Percentiles rank a stretch among this genome's conserved stretches.
Conservation (phyloP, 2,888 invertebrate genomes). For the Hermodice carunculata region DNA sequence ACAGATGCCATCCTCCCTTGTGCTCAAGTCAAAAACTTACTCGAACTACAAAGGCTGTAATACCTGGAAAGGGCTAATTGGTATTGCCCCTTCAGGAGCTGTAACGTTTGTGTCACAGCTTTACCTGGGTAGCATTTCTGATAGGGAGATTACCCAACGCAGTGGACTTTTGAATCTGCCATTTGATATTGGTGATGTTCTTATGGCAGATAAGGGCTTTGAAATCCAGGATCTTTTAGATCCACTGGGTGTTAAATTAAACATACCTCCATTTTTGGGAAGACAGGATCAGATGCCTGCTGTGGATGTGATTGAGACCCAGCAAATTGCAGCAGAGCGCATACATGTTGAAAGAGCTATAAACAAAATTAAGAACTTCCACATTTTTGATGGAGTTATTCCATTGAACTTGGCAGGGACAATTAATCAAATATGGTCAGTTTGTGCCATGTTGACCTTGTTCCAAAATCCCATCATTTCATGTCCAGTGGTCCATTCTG, state of each 20-base stretch:
- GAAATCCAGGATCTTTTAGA: constrained; percentile 25
- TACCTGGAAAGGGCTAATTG: constrained; percentile 33
- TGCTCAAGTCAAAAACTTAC: constrained; percentile 24
- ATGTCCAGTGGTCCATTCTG: too few species aligned
- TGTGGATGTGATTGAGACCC: constrained; percentile 17
- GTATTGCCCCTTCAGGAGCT: constrained; percentile 34
- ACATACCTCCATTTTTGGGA: constrained; percentile 28
- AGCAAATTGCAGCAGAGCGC: constrained; percentile 17
- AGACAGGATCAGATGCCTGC: neutral
- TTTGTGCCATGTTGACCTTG: neutral
- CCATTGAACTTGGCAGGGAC: neutral
- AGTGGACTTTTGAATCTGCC: constrained; percentile 31
- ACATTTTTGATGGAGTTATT: constrained; percentile 13
- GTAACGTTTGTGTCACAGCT: constrained; percentile 37
- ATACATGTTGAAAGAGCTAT: constrained; percentile 23
- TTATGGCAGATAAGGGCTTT: constrained; percentile 42
- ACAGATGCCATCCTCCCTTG: constrained; percentile 29
- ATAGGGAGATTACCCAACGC: constrained; percentile 28
- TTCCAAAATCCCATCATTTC: neutral
- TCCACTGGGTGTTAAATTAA: constrained; percentile 18
- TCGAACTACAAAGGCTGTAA: constrained; percentile 32
- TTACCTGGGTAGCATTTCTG: constrained; percentile 33
- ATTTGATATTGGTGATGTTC: constrained; percentile 33
- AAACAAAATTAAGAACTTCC: constrained; percentile 18
- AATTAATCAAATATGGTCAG: constrained; percentile 19